Base-by-base conservation (phyloP, 2,888 invertebrate species). In the Ceriagrion tenellum region DNA sequence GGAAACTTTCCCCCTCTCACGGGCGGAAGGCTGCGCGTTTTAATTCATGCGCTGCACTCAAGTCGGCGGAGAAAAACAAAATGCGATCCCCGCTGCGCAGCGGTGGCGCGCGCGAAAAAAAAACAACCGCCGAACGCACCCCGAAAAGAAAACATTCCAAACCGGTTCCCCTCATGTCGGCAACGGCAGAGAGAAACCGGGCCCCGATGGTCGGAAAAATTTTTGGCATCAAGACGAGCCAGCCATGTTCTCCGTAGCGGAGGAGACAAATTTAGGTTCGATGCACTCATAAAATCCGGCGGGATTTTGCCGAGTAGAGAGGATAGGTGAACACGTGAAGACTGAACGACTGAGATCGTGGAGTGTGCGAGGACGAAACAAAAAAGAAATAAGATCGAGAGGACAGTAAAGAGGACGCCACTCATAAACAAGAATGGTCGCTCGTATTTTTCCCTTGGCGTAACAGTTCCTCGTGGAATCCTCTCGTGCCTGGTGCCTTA, bases 201-300 rank as follows among this genome's bases (percentile, higher is more conserved):
- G 81, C 81, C 16, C 81, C 18, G 59, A 47, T 47, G 26, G n/a
- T 69, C 8, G 23, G 23, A n/a, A 81, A 35, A 35, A 81, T 81
- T 81, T 81, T 81, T 81, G 81, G 81, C 81, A 81, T 81, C 81
- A 35, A n/a, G 81, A 35, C 81, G 81, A 35, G 16, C 30, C 81
- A 30, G 35, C 81, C 81, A 35, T 18, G 81, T 35, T 81, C 35
- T n/a, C 81, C 81, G 13, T 35, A 35, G 30, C 81, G 81, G 20
- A 81, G 81, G n/a, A 81, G 81, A 81, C 81, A 81, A 81, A 81
- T 81, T 81, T 81, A 81, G 81, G 81, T 81, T 81, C 81, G 81
- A 81, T 81, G 81, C 81, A 81, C 81, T 81, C 81, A 35, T 81
- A 81, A 81, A 81, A 81, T 81, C 81, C 81, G 30, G 35, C 13